phyloP scores from a whole-genome alignment of 2,113 vertebrate species.

The Ameiurus melas region DNA sequence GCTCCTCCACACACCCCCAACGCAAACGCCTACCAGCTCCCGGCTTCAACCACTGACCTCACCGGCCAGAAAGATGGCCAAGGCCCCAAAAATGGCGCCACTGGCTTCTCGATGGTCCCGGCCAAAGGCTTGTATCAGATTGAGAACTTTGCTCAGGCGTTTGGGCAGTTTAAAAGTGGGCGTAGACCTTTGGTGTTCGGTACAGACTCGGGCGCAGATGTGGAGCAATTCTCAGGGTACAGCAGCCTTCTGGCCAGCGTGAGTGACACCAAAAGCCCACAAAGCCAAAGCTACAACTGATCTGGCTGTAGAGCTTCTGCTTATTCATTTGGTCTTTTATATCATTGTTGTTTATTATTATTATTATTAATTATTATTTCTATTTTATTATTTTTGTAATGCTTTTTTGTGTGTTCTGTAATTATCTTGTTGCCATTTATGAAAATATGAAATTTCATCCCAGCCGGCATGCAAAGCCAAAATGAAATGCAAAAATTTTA shows the following conservation, averaged over 20 bases:
- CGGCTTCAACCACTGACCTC: conserved; percentile 74
- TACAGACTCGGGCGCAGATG: conserved; percentile 85
- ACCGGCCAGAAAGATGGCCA: conserved; percentile 83
- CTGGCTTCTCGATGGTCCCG: conserved; percentile 80
- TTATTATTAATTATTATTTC: conserved; percentile 46
- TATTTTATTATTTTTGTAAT: conserved; percentile 51
- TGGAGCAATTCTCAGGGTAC: conserved; percentile 99
- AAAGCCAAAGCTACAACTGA: conserved; percentile 99
- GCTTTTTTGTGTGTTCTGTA: conserved; percentile 67
- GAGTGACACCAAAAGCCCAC: conserved; percentile 95
- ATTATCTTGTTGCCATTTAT: conserved; percentile 87
- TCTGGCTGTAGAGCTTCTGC: conserved; percentile 65
- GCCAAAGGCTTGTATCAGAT: conserved; percentile 97
- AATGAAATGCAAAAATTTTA: conserved; percentile 84
- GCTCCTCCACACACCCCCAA: conserved; percentile 56
- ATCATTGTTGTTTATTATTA: conserved; percentile 53
- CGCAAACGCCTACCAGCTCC: conserved; percentile 82
- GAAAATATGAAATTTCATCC: conserved; percentile 85
- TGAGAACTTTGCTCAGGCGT: conserved; percentile 99
- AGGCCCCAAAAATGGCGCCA: conserved; percentile 72
- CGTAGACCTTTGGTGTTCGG: conserved; percentile 88
- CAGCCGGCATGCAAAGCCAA: conserved; percentile 83
- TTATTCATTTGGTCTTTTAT: conserved; percentile 70
- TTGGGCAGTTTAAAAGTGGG: conserved; percentile 96
- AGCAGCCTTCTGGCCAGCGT: conserved; percentile 97